Base-by-base conservation (phyloP, 2,797 vertebrate genomes). In the Artibeus jamaicensis region DNA sequence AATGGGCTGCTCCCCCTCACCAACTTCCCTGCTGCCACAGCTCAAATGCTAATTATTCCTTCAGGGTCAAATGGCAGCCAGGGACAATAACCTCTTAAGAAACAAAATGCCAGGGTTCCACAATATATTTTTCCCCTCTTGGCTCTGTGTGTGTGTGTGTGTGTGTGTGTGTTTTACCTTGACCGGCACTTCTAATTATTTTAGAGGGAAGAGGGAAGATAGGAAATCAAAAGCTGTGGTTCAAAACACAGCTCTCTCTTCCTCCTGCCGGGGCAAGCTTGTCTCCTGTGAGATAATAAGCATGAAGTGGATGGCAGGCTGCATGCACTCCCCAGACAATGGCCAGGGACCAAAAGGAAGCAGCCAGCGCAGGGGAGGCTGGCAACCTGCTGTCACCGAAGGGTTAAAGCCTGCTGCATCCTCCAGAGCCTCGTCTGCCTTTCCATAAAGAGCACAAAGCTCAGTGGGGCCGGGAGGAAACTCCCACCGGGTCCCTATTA, bases 391-490 rank as follows among this genome's bases (percentile, higher is more conserved):
- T 98, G 98, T 89, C 98, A 97, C 97, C 97, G 98, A 99, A 98
- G 98, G 98, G 98, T 99, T 98, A 99, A 97, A 98, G 98, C 98
- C 98, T 97, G 97, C 97, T 98, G 98, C 97, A 98, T 98, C 98
- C 99, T 98, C 98, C 98, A 98, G 98, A 98, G 98, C 98, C 94
- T 97, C 97, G 97, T 97, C 98, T 98, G 98, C 98, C 98, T 98
- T 98, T 98, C 98, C 98, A 98, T 98, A 97, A 98, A 98, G 98
- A 98, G 98, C 98, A 99, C 98, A 98, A 98, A 98, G 98, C 99
- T 98, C 99, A 99, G 99, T 99, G 98, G 99, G 99, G 97, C 98
- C 98, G 98, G 98, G 70, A 98, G 97, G 97, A 98, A 98, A 98
- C 98, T 98, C 98, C 98, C 71, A 97, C 96, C 76, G 98, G 98